Evolutionary conservation across 2,888 invertebrate genomes (phyloP), one percentile per base, ranked within the genome.

Genomic region (Heliconius erato): DNA sequence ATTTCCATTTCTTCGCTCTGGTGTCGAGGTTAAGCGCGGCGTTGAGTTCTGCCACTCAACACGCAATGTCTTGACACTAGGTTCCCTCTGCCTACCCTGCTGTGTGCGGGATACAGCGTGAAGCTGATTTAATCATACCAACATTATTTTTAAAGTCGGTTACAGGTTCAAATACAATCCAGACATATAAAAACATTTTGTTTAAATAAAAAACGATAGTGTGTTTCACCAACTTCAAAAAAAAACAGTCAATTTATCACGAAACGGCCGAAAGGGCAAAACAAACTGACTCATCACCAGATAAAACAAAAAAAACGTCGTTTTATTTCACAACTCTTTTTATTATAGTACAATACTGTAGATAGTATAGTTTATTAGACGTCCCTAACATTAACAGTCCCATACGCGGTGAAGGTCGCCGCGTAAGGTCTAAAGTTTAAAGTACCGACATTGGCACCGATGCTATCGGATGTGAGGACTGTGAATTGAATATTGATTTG

Each of bases 381-480:
- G 67, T 67, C 67, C 78, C 44, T 68, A 78, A 68, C 67, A 78
- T 78, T 78, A 78, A 23, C 49, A 32, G 28, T 78, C 28, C 78
- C 44, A 84, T 78, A 35, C 68, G 82, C 76, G 59, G 26, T 35
- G 49, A 80, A 83, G 84, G 84, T 77, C 83, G 76, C 59, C 19
- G 72, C 44, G 80, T 78, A 82, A 83, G 83, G 83, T 78, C 77
- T 79, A 35, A 44, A 83, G 81, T 82, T 83, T 82, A 72, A 69
- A 81, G 68, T 59, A 63, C 72, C 79, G 84, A 80, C 85, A 86
- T 85, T 86, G 85, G 83, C 84, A 85, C 82, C 72, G 81, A 84
- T 83, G 83, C 77, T 78, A 83, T 84, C 86, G 84, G 86, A 85
- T 85, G 84, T 82, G 63, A 32, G 76, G 59, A 35, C n/a, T 83